These are phyloP conservation scores for Meandrusa payeni DNA, from an alignment of 2,888 invertebrate genomes.

Conservation along the genomic window DNA sequence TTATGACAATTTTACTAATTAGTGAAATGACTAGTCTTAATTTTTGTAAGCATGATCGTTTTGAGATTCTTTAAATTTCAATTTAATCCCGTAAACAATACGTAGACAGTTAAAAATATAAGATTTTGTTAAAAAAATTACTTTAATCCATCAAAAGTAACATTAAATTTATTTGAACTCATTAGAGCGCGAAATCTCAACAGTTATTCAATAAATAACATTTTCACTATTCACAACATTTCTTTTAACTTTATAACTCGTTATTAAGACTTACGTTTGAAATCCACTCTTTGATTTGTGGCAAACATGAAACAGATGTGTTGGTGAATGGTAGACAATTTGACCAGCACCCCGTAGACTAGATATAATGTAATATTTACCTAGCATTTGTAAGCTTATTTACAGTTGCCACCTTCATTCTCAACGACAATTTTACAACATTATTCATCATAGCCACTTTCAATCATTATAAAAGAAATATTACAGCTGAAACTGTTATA, in stretches of 20 bases:
- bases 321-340: constrained; percentile 40
- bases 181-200: too few species aligned
- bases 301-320: constrained; percentile 26
- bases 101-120: too few species aligned
- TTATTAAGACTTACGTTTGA: constrained; percentile 36
- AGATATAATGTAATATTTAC: constrained; percentile 59
- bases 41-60: constrained; percentile 28
- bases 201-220: too few species aligned
- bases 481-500: too few species aligned
- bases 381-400: constrained; percentile 60
- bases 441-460: too few species aligned
- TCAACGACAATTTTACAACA: too few species aligned
- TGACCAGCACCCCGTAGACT: constrained; percentile 70
- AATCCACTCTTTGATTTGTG: constrained; percentile 53
- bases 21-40: constrained; percentile 42
- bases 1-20: constrained; percentile 31
- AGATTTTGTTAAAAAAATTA: too few species aligned
- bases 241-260: constrained; percentile 3
- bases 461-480: too few species aligned
- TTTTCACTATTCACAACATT: constrained; percentile 26
- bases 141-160: too few species aligned
- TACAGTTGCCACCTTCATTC: constrained; percentile 42
- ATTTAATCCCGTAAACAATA: too few species aligned
- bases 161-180: too few species aligned
- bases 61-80: constrained; percentile 23